Conservation (phyloP, 2,113 vertebrate species). For the Deroptyus accipitrinus region DNA sequence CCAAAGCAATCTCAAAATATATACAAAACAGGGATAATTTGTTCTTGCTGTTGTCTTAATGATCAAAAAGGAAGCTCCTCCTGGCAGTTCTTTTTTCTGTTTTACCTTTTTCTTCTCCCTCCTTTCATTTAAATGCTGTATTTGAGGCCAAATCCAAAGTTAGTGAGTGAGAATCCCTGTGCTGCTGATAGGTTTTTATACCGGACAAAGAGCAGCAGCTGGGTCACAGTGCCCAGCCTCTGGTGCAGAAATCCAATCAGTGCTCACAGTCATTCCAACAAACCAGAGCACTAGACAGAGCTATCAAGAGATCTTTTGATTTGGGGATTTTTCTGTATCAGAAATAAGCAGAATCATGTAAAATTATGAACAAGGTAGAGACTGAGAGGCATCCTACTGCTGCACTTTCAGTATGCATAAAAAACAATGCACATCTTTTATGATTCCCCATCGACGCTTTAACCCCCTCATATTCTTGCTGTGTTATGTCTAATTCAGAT, state of each 20-base stretch:
- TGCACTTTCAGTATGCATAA: background rate
- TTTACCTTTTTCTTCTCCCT: background rate
- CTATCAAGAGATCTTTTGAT: background rate
- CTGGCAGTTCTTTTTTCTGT: background rate
- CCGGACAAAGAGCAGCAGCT: background rate
- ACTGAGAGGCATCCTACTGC: background rate
- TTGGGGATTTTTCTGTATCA: background rate
- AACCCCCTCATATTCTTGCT: background rate
- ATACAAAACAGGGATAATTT: background rate
- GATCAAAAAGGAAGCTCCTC: conserved; percentile 17
- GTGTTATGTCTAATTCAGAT: background rate
- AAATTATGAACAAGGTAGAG: background rate
- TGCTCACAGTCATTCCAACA: background rate
- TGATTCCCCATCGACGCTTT: background rate
- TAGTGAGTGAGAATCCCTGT: background rate
- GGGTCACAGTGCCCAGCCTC: background rate
- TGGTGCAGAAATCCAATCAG: background rate
- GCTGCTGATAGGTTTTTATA: background rate
- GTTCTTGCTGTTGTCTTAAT: background rate
- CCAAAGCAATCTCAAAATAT: conserved; percentile 18
- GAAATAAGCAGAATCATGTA: background rate
- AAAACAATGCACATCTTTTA: background rate
- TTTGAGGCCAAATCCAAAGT: conserved; percentile 8
- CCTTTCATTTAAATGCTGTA: background rate
- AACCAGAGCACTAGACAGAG: background rate